A percentile compares a stretch with the other conserved stretches of the same genome.
Evolutionary conservation across 2,888 invertebrate species (phyloP).

Genomic region (Nomada ferruginata): DNA sequence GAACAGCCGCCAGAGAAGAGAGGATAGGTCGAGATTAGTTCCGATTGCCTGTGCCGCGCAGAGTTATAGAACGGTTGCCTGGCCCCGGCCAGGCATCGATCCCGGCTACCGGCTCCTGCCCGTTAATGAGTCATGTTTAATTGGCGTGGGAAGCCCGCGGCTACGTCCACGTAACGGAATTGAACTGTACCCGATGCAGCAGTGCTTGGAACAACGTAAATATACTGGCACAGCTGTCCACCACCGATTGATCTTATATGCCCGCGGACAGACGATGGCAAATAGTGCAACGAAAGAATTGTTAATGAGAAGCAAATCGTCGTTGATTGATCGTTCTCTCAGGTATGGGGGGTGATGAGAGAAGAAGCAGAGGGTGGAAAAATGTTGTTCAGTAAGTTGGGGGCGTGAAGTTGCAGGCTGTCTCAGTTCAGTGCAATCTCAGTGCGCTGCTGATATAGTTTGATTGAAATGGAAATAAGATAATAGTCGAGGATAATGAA

Average conservation of each 20-base stretch:
- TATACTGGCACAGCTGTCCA: conserved; percentile 37
- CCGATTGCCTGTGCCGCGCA: conserved; percentile 77
- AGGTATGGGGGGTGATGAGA: not conserved
- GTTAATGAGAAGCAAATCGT: conserved; percentile 37
- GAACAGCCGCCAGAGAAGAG: conserved; percentile 61
- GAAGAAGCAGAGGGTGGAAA: not conserved
- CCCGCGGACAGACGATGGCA: conserved; percentile 16
- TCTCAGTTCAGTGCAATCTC: no score
- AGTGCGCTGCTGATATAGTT: no score
- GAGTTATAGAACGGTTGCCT: conserved; percentile 77
- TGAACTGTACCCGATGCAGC: conserved; percentile 76
- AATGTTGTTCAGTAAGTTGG: not conserved
- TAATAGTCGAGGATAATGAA: no score
- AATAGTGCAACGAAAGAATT: conserved; percentile 37
- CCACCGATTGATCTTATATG: conserved; percentile 31
- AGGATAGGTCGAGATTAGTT: conserved; percentile 80
- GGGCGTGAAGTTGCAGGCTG: no score
- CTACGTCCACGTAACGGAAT: conserved; percentile 82
- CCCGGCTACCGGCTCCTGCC: conserved; percentile 80
- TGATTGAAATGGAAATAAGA: no score
- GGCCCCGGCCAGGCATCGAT: conserved; percentile 77
- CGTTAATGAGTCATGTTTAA: conserved; percentile 85
- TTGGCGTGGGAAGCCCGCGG: conserved; percentile 84
- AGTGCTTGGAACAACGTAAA: conserved; percentile 65
- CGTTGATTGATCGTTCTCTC: not conserved